Base-by-base conservation (phyloP, 1,140 invertebrate genomes). In the Callitettix versicolor region DNA sequence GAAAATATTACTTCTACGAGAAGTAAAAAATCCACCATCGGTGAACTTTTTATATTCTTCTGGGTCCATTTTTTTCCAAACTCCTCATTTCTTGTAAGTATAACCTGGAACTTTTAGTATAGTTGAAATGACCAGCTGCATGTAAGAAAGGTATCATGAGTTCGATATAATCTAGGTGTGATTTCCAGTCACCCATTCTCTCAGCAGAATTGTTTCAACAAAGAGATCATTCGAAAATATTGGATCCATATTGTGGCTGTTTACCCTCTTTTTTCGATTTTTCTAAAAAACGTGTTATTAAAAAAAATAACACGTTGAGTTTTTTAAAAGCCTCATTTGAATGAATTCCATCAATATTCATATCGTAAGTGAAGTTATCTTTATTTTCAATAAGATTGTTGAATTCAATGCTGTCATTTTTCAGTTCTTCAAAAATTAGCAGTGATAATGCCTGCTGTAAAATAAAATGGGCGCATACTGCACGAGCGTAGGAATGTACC, bases 401-500 rank as follows among this genome's bases (percentile, higher is more conserved):
- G 24, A 12, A 46, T 48, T 30, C 12, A 33, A 49, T 41, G 26
- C 42, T 24, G 18, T 53, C 15, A 14, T 42, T 24, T 24, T 42
- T 24, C 14, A 53, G 50, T 59, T 50, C 34, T 34, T 54, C 15
- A 41, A 57, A 30, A 17, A 34, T 51, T 20, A 40, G 1, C 11
- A 40, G 40, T 6, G 44, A 20, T 22, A 59, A 46, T 7, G n/a
- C 1, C 73, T 70, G 24, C 59, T 72, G n/a, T n/a, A n/a, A n/a
- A n/a, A n/a, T n/a, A n/a, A n/a, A n/a, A n/a, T n/a, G n/a, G n/a
- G n/a, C n/a, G 59, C 71, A 53, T 11, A 73, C 51, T 20, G 67
- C 64, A 63, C 72, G 60, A 22, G 65, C 56, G 59, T 68, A 70
- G 44, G 68, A 60, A 61, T 73, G 66, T 24, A 68, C 64, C n/a